phyloP scores from a whole-genome alignment of 2,113 vertebrate genomes.

The Cyprinodon variegatus region DNA sequence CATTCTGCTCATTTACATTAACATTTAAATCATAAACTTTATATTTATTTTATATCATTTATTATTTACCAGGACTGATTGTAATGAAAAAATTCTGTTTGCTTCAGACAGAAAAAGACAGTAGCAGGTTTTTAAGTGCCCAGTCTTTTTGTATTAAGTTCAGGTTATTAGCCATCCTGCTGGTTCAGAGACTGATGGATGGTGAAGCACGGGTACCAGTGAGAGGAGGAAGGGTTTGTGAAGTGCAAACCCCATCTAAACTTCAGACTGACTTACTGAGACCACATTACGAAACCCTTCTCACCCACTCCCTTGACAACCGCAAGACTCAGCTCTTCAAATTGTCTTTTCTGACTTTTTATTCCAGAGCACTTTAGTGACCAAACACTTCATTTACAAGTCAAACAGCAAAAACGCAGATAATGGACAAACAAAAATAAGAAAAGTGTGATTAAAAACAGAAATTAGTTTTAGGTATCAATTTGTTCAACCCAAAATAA shows the following conservation, averaged over 20 bases:
- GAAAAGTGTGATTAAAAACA: background rate
- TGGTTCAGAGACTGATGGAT: conserved; percentile 41
- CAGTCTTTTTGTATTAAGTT: background rate
- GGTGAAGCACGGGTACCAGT: background rate
- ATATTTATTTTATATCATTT: no score
- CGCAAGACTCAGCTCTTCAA: conserved; percentile 13
- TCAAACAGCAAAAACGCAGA: background rate
- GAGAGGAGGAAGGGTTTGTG: background rate
- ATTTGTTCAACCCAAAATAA: no score
- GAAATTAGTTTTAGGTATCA: background rate
- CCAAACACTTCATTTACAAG: background rate
- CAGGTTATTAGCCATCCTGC: conserved; percentile 31
- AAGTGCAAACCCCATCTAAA: conserved; percentile 39
- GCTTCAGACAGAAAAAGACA: background rate
- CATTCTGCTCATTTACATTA: no score
- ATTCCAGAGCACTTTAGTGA: conserved; percentile 1
- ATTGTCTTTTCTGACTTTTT: conserved; percentile 18
- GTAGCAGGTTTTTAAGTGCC: background rate
- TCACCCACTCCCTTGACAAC: conserved; percentile 58
- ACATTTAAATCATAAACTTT: no score
- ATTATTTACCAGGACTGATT: no score
- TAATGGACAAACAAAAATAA: background rate
- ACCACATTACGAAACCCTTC: conserved; percentile 45
- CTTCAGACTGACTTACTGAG: conserved; percentile 33
- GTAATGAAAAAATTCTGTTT: background rate